Base-by-base conservation (phyloP, 2,888 invertebrate genomes). In the Chrysopilus asiliformis region DNA sequence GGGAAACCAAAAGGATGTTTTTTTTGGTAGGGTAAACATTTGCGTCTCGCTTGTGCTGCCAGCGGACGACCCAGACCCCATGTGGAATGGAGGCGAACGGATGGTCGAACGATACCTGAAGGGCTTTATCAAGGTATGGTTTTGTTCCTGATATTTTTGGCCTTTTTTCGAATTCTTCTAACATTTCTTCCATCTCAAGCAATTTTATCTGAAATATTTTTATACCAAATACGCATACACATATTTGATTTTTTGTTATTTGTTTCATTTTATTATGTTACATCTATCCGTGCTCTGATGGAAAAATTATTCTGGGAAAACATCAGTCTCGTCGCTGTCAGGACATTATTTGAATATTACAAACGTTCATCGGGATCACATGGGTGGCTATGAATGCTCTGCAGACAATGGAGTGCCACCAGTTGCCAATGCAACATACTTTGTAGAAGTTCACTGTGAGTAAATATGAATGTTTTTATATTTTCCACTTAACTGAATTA, bases 331-430 rank as follows among this genome's bases (percentile, higher is more conserved):
- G 9, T 77, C 81, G 24, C 74, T 82, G 2, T 74, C 76, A 34
- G 87, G 87, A 1, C 72, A 76, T 39, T 73, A 74, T n/a, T 64
- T 90, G 44, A 86, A 79, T 57, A 74, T 90, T 44, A 82, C 79
- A 2, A 72, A 69, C 50, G 73, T 81, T 24, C 78, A 72, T 46
- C 66, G 82, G 39, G 70, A 71, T 39, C 78, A 81, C 53, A 80
- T 78, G 77, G 80, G 80, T 22, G 68, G 68, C n/a, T 82, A 82
- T 53, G 68, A 71, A 43, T 82, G 82, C 51, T 68, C 72, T 33
- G 85, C 85, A 12, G 73, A 76, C 57, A 94, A 94, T 57, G 90
- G 89, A 2, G 76, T 93, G 52, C 76, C 83, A 26, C 90, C 90
- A 0, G 69, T 79, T 15, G 79, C 79, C 16, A 81, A 76, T 57